Conservation (phyloP, 1,140 invertebrate genomes). For the Hylaeus volcanicus region DNA sequence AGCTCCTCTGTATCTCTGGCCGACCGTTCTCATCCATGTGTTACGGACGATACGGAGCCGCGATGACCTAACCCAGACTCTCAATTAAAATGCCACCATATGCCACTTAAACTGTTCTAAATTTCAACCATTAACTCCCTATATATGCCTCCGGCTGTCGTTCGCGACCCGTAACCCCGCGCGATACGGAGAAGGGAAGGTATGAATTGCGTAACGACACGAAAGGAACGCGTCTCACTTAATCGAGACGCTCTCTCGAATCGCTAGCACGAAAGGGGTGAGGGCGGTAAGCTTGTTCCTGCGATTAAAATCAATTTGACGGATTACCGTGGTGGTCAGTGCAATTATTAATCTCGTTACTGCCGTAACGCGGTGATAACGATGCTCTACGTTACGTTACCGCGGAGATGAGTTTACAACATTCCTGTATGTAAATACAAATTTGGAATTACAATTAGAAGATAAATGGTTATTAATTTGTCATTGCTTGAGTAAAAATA, state of each 20-base stretch:
- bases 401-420: neutral
- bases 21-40: constrained; percentile 65
- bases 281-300: constrained; percentile 1
- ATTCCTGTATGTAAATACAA: no score
- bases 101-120: constrained; percentile 73
- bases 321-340: constrained; percentile 21
- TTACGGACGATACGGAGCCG: constrained; percentile 64
- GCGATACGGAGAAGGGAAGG: constrained; percentile 13
- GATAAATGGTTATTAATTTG: no score
- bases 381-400: neutral
- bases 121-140: constrained; percentile 68
- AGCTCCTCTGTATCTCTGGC: constrained; percentile 45
- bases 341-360: constrained; percentile 30
- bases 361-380: neutral
- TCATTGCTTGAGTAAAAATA: no score
- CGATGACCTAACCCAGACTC: constrained; percentile 74
- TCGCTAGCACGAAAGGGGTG: neutral
- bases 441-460: no score
- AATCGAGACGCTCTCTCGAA: constrained; percentile 15
- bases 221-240: constrained; percentile 40
- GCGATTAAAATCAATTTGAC: constrained; percentile 44
- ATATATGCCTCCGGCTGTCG: constrained; percentile 17
- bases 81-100: constrained; percentile 78
- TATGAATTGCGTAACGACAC: constrained; percentile 48
- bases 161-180: constrained; percentile 12